Evolutionary conservation across 2,113 vertebrate species (phyloP), one percentile per base, ranked within the genome.

Genomic region (Phyllopteryx taeniolatus): DNA sequence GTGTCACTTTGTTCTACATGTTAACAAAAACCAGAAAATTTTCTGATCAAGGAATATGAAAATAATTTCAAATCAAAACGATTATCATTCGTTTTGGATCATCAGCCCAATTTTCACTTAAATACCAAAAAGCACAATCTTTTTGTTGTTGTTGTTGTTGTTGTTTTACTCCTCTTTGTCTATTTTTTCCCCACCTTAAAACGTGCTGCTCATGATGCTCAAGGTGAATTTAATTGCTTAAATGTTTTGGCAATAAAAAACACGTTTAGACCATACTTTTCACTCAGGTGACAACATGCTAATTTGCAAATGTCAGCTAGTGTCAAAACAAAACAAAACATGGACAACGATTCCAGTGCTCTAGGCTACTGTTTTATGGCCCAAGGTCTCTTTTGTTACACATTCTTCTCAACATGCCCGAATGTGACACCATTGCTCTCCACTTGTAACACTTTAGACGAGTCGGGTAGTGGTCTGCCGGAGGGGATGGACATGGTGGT

Each of bases 401-500:
- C 64, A 71, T 73, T 5, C 47, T 42, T 39, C 17, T 68, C 2
- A 68, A 68, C 56, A 22, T 3, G 17, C 9, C 27, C 67, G 56
- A 77, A 60, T 56, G 43, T 72, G 39, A 78, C n/a, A 65, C 47
- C 65, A 39, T 17, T 57, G 33, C 8, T 22, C 33, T 57, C 13
- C 13, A n/a, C n/a, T 13, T n/a, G 8, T 22, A 70, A 27, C 66
- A 13, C 74, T 75, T n/a, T 13, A 94, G 93, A 94, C 19, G 93
- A 94, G 59, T 89, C 89, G 0, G 93, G 93, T 79, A 94, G 93
- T 9, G 93, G 93, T 42, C 92, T 89, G 79, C 83, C 81, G 10
- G 93, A 92, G 53, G 91, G 90, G 42, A 84, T 89, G 88, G 93
- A 94, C 74, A 89, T 93, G 87, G 90, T 91, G 80, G 92, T 94